A percentile compares a stretch with the other conserved stretches of the same genome.
Evolutionary conservation across 2,797 vertebrate genomes (phyloP).

Genomic region (Gambelia wislizenii): DNA sequence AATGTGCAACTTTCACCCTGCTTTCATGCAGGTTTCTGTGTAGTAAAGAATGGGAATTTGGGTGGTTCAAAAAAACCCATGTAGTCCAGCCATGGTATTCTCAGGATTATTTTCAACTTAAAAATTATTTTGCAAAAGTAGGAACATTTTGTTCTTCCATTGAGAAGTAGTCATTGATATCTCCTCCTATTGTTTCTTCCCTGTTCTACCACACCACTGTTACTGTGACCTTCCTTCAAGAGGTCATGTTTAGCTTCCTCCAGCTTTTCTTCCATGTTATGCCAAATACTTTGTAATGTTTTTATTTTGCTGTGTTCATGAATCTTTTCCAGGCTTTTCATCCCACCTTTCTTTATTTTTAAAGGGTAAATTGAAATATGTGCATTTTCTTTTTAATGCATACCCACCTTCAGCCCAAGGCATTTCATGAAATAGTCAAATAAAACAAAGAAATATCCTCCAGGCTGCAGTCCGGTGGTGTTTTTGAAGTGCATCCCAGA

Average conservation of each 20-base stretch:
- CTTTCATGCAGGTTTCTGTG: background rate
- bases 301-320: background rate
- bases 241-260: too few relatives aligned
- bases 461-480: background rate
- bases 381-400: background rate
- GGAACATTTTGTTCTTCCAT: background rate
- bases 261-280: background rate
- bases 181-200: background rate
- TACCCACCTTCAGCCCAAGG: too few relatives aligned
- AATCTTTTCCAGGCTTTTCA: background rate
- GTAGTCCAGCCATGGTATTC: too few relatives aligned
- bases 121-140: background rate
- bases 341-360: background rate
- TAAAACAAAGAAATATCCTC: background rate
- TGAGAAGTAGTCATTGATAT: too few relatives aligned
- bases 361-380: background rate
- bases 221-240: background rate
- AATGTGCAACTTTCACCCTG: background rate
- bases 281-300: background rate
- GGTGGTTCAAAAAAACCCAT: too few relatives aligned
- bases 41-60: background rate
- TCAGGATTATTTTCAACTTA: background rate
- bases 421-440: background rate
- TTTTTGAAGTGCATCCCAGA: background rate
- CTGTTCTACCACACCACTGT: too few relatives aligned